Conservation (phyloP, 2,888 invertebrate species). For the Phania funesta region DNA sequence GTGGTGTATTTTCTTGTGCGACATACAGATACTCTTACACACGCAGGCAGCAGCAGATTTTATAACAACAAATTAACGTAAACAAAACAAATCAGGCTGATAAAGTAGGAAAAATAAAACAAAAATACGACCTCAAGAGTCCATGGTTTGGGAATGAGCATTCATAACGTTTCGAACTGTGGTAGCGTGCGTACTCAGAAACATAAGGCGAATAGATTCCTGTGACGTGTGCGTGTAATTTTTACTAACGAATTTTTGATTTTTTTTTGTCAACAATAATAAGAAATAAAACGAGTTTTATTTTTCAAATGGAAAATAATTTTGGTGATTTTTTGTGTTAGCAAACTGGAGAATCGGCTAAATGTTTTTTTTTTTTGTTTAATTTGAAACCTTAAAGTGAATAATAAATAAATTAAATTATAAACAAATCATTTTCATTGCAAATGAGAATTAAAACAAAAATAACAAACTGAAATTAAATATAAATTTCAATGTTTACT, state of each 20-base stretch:
- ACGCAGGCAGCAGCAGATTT: slow-evolving; percentile 9
- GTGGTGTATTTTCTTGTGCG: too few relatives aligned
- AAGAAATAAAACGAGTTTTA: slow-evolving; percentile 53
- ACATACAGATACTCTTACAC: slow-evolving; percentile 39
- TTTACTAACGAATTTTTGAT: slow-evolving; percentile 39
- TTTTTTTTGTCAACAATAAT: background rate
- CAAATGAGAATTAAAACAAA: background rate
- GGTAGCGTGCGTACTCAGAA: slow-evolving; percentile 72
- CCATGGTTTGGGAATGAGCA: slow-evolving; percentile 70
- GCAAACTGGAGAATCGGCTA: background rate
- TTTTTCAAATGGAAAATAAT: background rate
- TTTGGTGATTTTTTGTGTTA: background rate
- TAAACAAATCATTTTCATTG: too few relatives aligned
- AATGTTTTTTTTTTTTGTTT: too few relatives aligned
- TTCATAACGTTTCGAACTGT: slow-evolving; percentile 74
- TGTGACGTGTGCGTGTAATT: slow-evolving; percentile 27
- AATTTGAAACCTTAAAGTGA: background rate
- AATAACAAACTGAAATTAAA: background rate
- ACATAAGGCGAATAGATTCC: slow-evolving; percentile 17
- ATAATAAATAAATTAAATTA: background rate
- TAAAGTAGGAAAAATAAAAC: slow-evolving; percentile 24
- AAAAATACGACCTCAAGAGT: slow-evolving; percentile 67
- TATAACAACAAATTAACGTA: background rate
- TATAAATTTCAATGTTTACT: background rate
- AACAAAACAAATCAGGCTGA: slow-evolving; percentile 51